Evolutionary conservation across 1,140 invertebrate genomes (phyloP), one percentile per base, ranked within the genome.

Genomic region (Choristoneura fumiferana): DNA sequence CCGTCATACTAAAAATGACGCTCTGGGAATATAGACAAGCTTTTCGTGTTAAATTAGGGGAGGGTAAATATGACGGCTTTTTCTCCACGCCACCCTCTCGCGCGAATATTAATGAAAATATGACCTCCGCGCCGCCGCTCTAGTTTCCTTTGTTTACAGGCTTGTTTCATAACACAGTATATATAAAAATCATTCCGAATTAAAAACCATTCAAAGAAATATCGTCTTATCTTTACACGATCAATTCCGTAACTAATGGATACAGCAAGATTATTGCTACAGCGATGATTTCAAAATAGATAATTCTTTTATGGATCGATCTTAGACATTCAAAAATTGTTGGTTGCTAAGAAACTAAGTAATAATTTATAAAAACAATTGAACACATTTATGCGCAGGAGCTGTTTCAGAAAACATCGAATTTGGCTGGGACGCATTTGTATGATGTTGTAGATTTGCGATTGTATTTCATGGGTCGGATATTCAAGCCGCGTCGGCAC

Each of bases 401-500:
- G 18, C 15, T 18, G 4, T 49, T 49, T 49, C 18, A 22, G 63
- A 52, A 65, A 69, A 58, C 40, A 57, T 8, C 22, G 57, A 15
- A 37, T 54, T 49, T 43, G 49, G 37, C 14, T n/a, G 8, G 4
- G 18, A 33, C 35, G 63, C 63, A 55, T 69, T 38, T 40, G 13
- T 62, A 61, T 65, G 57, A 58, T 59, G 56, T 56, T 59, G 58
- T 65, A 36, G 52, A 60, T 62, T 60, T 65, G 62, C 55, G 60
- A 64, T 70, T 61, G 64, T 52, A 60, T 40, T 33, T 12, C 52
- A 9, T 15, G 40, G 40, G 15, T 45, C 22, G 33, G 53, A 57
- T 66, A 71, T 71, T 73, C 73, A 39, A 57, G 57, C 55, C 68
- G 62, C 71, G 64, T 73, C 57, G 56, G 59, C 71, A 73, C 63